Conservation (phyloP, 2,888 invertebrate genomes). For the Trachelus troglodyta region DNA sequence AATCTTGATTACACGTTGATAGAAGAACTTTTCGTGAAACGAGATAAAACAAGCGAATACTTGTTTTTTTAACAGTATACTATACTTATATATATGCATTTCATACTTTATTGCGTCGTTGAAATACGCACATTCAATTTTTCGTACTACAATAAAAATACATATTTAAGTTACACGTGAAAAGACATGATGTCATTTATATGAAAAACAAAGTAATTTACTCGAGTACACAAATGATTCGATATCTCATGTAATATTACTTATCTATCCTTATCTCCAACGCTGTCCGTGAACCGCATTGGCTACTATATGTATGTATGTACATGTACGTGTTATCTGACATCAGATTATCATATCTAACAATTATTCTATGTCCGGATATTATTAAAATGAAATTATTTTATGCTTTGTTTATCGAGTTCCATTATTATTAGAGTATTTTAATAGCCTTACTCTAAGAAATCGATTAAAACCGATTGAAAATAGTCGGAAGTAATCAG, state of each 20-base stretch:
- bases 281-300: neutral
- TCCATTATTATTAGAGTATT: neutral
- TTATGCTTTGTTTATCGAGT: neutral
- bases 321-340: neutral
- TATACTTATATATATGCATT: neutral
- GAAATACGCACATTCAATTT: neutral
- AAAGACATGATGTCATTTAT: neutral
- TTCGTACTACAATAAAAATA: neutral
- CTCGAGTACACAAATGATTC: neutral
- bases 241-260: neutral
- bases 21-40: neutral
- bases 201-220: neutral
- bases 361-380: neutral
- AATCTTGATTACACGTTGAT: neutral
- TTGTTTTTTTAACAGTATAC: neutral
- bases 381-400: neutral
- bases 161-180: neutral
- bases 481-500: too few relatives aligned
- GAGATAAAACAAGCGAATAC: neutral
- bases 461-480: too few relatives aligned
- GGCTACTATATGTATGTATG: neutral
- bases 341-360: neutral
- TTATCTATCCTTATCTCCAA: neutral
- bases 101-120: neutral
- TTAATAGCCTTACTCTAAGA: neutral